These are phyloP conservation scores for Drosophila mauritiana DNA, from an alignment of 1,140 invertebrate genomes.

Conservation along the genomic window DNA sequence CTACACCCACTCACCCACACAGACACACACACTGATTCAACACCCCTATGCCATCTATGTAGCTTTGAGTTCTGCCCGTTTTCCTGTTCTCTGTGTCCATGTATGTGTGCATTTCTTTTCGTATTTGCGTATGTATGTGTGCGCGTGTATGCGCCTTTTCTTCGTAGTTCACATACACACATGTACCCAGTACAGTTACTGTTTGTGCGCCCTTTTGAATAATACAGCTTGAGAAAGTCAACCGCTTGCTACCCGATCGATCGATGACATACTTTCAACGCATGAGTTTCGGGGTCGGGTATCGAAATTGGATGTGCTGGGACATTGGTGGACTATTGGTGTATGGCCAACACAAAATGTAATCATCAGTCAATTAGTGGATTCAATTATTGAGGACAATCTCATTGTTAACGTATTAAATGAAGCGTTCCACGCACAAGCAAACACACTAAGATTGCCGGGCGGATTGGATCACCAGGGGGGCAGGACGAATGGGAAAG, in stretches of 20 bases:
- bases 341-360: slow-evolving; percentile 78
- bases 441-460: slow-evolving; percentile 58
- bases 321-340: slow-evolving; percentile 48
- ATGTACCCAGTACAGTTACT: slow-evolving; percentile 34
- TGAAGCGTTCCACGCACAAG: slow-evolving; percentile 79
- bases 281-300: slow-evolving; percentile 20
- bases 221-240: slow-evolving; percentile 80
- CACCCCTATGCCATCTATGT: slow-evolving; percentile 35
- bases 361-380: slow-evolving; percentile 83
- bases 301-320: neutral
- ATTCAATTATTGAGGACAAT: slow-evolving; percentile 83
- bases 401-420: slow-evolving; percentile 84
- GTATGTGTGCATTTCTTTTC: slow-evolving; percentile 30
- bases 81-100: slow-evolving; percentile 51
- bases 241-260: slow-evolving; percentile 61
- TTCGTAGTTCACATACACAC: slow-evolving; percentile 21
- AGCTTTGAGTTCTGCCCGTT: slow-evolving; percentile 62
- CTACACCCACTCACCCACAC: neutral
- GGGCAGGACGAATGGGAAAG: neutral
- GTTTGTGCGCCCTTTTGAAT: slow-evolving; percentile 58
- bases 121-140: slow-evolving; percentile 36
- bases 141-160: slow-evolving; percentile 28
- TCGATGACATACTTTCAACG: slow-evolving; percentile 74
- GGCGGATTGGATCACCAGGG: slow-evolving; percentile 14
- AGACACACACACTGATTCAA: neutral